phyloP scores from a whole-genome alignment of 2,888 invertebrate genomes.

The Tetrapedia diversipes region DNA sequence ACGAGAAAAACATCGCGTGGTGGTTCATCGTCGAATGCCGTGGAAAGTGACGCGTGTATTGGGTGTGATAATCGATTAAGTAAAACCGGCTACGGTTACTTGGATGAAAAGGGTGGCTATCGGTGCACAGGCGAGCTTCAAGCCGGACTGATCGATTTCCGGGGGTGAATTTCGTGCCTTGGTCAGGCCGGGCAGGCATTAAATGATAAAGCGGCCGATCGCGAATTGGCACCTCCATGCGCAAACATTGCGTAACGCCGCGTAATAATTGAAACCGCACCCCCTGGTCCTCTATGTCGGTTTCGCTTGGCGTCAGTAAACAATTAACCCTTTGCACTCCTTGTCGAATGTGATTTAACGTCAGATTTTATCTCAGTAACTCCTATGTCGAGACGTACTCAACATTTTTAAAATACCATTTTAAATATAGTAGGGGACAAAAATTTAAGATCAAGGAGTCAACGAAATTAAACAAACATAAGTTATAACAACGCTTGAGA shows the following conservation, averaged over 20 bases:
- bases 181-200: constrained; percentile 18
- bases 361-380: too few species aligned
- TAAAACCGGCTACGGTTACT: not conserved
- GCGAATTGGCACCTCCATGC: constrained; percentile 31
- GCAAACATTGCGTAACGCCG: constrained; percentile 44
- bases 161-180: constrained; percentile 5
- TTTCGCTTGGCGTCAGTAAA: constrained; percentile 6
- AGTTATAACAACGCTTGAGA: too few species aligned
- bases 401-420: too few species aligned
- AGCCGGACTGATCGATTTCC: constrained; percentile 11
- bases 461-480: too few species aligned
- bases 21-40: not conserved
- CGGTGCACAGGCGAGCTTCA: not conserved
- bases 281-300: constrained; percentile 1
- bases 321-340: too few species aligned
- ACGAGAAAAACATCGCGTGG: not conserved
- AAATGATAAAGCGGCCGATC: constrained; percentile 40
- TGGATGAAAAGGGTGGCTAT: not conserved
- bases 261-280: constrained; percentile 50
- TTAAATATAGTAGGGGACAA: too few species aligned
- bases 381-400: too few species aligned
- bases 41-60: not conserved
- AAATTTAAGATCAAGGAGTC: too few species aligned
- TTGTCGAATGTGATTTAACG: too few species aligned
- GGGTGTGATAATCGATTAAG: constrained; percentile 20